A percentile compares a stretch with the other conserved stretches of the same genome.
Evolutionary conservation across 2,113 vertebrate genomes (phyloP).

Genomic region (Meleagris gallopavo): DNA sequence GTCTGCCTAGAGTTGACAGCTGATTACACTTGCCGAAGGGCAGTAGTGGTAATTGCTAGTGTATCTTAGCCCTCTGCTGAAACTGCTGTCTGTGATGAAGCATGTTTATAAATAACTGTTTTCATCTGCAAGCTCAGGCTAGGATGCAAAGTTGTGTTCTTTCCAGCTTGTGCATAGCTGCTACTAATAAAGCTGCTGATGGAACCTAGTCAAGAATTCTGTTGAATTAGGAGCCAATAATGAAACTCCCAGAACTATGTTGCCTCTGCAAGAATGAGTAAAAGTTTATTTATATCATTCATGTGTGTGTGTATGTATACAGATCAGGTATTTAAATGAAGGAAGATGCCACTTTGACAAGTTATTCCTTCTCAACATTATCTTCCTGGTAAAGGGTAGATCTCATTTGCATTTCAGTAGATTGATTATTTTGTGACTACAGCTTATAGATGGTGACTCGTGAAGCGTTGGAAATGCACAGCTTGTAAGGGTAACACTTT

Average conservation of each 20-base stretch:
- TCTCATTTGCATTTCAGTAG: neutral
- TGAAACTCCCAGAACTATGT: conserved; percentile 12
- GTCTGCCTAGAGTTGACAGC: neutral
- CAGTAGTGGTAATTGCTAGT: neutral
- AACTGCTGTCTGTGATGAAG: neutral
- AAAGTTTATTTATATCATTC: conserved; percentile 42
- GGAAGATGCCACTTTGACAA: neutral
- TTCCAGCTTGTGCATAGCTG: neutral
- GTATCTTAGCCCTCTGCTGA: neutral
- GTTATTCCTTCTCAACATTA: neutral
- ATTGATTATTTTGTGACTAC: neutral
- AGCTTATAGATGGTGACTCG: neutral
- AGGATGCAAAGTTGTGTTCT: neutral
- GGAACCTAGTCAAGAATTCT: conserved; percentile 52
- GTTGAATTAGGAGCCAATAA: conserved; percentile 39
- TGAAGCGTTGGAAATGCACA: neutral
- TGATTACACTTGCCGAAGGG: neutral
- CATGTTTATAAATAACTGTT: conserved; percentile 12
- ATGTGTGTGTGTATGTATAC: neutral
- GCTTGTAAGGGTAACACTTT: neutral
- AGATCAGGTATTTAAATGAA: neutral
- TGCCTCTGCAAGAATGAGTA: conserved; percentile 26
- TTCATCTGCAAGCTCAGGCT: neutral
- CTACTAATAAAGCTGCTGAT: neutral
- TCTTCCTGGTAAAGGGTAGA: neutral